Evolutionary conservation across 1,140 invertebrate species (phyloP), one percentile per base, ranked within the genome.

Genomic region (Micrasema longulum): DNA sequence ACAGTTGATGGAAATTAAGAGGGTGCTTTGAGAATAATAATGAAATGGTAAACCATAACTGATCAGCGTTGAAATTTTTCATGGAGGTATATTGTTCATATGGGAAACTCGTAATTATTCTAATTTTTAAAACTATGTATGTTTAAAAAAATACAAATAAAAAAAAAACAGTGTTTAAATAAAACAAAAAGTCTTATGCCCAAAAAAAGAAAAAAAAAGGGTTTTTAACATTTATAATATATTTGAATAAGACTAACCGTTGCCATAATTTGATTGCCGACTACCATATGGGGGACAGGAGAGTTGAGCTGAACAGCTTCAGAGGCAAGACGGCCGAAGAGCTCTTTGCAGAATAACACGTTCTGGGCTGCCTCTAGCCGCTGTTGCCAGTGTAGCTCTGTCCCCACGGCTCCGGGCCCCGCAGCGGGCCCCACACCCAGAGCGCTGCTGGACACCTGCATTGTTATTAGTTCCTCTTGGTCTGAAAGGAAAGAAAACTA

Each of bases 291-390:
- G 7, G 97, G 97, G 79, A 98, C 97, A 0, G 93, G 91, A 2
- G 94, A 92, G 78, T 96, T 93, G 1, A 97, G 81, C 77, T 97
- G 94, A 3, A 98, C 96, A 0, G 97, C 97, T 83, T 99, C 97
- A 71, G 95, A 91, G 0, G 97, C 96, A 35, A 99, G 84, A 79
- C 98, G 94, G 71, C 94, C 94, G 80, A 99, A 98, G 1, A 99
- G 82, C 84, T 99, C 97, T 85, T 98, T 98, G 81, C 97, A 99
- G 83, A 98, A 99, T 2, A 98, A 83, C 31, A 98, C 96, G 85
- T 98, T 99, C 79, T 99, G 97, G 0, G 97, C 97, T 1, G 94
- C 93, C 82, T 99, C 97, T 6, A 99, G 83, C 79, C 96, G 96
- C 77, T 95, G 93, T 77, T 98, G 95, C 97, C 97, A 99, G 79